Evolutionary conservation across 2,797 vertebrate species (phyloP).

Genomic region (Coregonus suidteri): DNA sequence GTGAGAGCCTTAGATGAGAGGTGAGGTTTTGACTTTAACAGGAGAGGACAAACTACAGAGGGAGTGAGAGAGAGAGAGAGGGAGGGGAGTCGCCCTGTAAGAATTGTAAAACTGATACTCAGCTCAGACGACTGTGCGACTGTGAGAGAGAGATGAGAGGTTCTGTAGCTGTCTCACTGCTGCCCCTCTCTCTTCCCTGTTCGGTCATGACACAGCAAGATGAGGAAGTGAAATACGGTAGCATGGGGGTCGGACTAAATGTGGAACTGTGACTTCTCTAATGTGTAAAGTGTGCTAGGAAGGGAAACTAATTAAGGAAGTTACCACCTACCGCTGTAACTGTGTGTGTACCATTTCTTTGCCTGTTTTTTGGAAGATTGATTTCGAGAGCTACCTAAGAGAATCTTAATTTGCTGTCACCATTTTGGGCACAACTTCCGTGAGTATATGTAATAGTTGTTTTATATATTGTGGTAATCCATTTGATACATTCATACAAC

Average conservation of each 20-base stretch:
- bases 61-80: not conserved
- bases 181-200: too few relatives aligned
- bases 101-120: not conserved
- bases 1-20: not conserved
- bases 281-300: not conserved
- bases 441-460: not conserved
- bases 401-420: not conserved
- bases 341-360: not conserved
- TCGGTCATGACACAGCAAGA: not conserved
- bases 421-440: not conserved
- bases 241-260: not conserved
- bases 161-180: too few relatives aligned
- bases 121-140: not conserved
- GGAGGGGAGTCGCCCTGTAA: not conserved
- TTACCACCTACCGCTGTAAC: not conserved
- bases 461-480: not conserved
- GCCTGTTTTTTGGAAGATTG: not conserved
- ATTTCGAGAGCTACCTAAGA: not conserved
- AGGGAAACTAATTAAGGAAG: constrained; percentile 1
- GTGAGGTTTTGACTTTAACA: not conserved
- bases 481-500: not conserved
- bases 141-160: not conserved
- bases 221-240: not conserved
- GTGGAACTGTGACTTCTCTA: constrained; percentile 9
- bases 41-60: not conserved